A percentile compares a stretch with the other conserved stretches of the same genome.
Conservation (phyloP, 1,140 invertebrate genomes). For the Vollenhovia emeryi region DNA sequence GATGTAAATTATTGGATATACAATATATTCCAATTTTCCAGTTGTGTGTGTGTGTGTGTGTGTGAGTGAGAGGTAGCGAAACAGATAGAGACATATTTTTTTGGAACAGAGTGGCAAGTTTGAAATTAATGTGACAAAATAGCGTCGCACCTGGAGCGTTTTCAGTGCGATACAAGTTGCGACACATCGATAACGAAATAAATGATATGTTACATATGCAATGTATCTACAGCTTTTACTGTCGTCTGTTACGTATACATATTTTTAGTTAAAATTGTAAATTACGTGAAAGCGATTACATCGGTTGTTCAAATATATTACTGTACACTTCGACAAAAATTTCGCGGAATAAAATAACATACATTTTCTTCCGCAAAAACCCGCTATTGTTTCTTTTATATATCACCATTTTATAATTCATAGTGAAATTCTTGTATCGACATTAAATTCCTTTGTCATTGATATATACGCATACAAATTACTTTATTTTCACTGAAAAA, state of each 20-base stretch:
- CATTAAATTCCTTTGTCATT: conserved; percentile 2
- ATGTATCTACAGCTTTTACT: not conserved
- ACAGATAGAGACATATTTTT: conserved; percentile 8
- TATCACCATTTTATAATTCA: not conserved
- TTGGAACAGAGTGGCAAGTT: not conserved
- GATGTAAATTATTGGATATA: not conserved
- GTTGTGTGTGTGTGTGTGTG: not conserved
- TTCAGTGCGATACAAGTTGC: not conserved
- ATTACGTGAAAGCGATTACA: conserved; percentile 22
- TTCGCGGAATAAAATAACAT: not conserved
- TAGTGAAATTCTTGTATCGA: conserved; percentile 6
- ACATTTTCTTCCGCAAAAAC: conserved; percentile 3
- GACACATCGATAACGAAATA: conserved; percentile 31
- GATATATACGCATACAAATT: not conserved
- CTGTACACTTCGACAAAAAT: not conserved
- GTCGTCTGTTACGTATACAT: not conserved
- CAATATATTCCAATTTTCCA: not conserved
- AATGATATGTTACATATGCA: not conserved
- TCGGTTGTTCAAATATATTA: conserved; percentile 33
- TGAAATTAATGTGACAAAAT: conserved; percentile 24
- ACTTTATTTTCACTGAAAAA: not conserved
- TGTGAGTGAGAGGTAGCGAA: not conserved
- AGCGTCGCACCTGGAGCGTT: not conserved
- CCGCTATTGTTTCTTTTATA: conserved; percentile 21
- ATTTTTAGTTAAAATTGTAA: conserved; percentile 19